Evolutionary conservation across 2,113 vertebrate genomes (phyloP), one percentile per base, ranked within the genome.

Genomic region (Sphyrna mokarran): DNA sequence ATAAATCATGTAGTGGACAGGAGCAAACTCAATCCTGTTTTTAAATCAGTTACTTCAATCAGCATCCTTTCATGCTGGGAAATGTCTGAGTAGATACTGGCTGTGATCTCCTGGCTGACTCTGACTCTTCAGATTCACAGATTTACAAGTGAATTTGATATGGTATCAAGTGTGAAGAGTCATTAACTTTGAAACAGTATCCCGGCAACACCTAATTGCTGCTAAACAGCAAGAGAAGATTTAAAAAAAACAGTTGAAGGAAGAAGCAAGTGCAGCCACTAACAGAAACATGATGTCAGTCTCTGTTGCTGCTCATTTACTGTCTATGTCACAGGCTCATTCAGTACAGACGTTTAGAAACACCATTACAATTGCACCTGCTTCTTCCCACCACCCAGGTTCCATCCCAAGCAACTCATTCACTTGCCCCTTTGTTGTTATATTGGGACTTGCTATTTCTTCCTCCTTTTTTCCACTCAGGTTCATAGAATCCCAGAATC

Each of bases 41-140:
- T 33, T 13, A 2, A 76, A 33, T 33, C 72, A 76, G 29, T 11
- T 13, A 13, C 72, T 76, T 76, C 9, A 29, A n/a, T n/a, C 72
- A 76, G 2, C 72, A 76, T 2, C 9, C 10, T 76, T 97, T 97
- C 97, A 97, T 97, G 94, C 89, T 69, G 40, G 72, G 63, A 87
- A 1, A 40, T 97, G 96, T 97, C 96, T 96, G 97, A 33, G 33
- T 37, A 7, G 13, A 80, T 14, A 4, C 3, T 80, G 13, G 76
- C n/a, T 37, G 54, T 80, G 76, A 80, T 16, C 0, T 78, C 76
- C 33, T 13, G 9, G 10, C 33, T 16, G 13, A 80, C 14, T 16
- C n/a, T 37, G 33, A 37, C 13, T 80, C 26, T 26, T 80, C 76
- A 80, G n/a, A 37, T 16, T 80, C 76, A 33, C 14, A 37, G 1